A percentile compares a stretch with the other conserved stretches of the same genome.
Conservation (phyloP, 1,140 invertebrate species). For the Achatina immaculata region DNA sequence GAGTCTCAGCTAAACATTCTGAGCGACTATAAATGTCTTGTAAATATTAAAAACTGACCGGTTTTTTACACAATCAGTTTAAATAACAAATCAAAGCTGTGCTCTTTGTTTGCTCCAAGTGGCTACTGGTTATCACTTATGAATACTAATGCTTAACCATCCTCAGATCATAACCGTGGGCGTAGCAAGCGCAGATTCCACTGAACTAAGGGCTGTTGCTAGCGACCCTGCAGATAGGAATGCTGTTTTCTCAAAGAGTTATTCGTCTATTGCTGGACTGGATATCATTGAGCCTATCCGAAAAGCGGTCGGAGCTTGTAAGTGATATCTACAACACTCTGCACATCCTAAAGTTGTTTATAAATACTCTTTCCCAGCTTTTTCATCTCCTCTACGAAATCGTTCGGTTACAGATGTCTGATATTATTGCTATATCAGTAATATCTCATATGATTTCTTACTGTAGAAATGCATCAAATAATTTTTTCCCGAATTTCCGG, state of each 20-base stretch:
- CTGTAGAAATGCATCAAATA: no score
- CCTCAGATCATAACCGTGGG: slow-evolving; percentile 16
- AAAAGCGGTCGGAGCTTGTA: slow-evolving; percentile 44
- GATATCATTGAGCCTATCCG: slow-evolving; percentile 38
- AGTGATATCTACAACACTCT: no score
- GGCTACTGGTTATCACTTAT: not conserved
- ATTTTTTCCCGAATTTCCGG: no score
- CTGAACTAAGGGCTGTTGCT: slow-evolving; percentile 41
- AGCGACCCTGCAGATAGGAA: slow-evolving; percentile 48
- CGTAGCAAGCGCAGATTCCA: not conserved
- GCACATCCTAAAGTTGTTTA: no score
- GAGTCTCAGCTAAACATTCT: no score
- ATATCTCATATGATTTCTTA: no score
- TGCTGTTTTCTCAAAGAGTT: slow-evolving; percentile 32
- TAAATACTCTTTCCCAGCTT: no score
- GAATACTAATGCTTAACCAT: not conserved
- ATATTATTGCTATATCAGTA: no score
- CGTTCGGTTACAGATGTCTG: no score
- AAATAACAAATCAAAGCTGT: not conserved
- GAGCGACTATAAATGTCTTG: no score
- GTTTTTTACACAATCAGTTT: not conserved
- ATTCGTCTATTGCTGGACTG: slow-evolving; percentile 34
- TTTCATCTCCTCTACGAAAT: no score
- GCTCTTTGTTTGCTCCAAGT: not conserved
- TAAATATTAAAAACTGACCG: no score